Evolutionary conservation across 2,797 vertebrate genomes (phyloP), one percentile per base, ranked within the genome.

Genomic region (Acipenser transmontanus): DNA sequence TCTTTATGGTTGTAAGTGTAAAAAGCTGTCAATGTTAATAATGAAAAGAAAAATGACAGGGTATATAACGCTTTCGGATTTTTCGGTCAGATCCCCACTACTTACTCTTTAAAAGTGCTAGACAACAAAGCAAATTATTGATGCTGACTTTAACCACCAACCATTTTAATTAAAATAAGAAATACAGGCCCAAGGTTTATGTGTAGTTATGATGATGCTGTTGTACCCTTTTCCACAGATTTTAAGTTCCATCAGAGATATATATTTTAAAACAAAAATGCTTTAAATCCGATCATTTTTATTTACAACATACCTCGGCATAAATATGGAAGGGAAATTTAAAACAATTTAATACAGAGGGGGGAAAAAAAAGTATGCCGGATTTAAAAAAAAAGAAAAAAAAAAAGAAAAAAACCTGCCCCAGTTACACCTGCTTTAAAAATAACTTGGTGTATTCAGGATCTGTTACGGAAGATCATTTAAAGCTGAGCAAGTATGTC

Each of bases 301-400:
- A 78, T 78, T 76, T 78, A 74, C 77, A 78, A 68, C 71, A 68
- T 61, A 8, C 72, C 73, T 72, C 74, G 63, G 60, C 64, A 71
- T 78, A 65, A 70, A 51, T 68, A 61, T 64, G 62, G 62, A 48
- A 62, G 62, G 63, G 67, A 67, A 71, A 47, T 68, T 69, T 70
- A 76, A 76, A 78, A 77, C 69, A 66, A 67, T 50, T 63, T 60
- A 66, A 66, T 61, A 65, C 68, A 72, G 68, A 67, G 70, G 67
- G 69, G 70, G 52, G 54, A 57, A 63, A 74, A 62, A 72, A 62
- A 76, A 57, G 62, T 50, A 72, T 67, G 69, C 50, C 65, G 71
- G 50, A 47, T 65, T 65, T 51, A 65, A 70, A 65, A 61, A 61
- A 66, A 17, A n/a, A n/a, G n/a, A n/a, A 17, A 17, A 17, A 17